These are phyloP conservation scores for Anthoscopus minutus DNA, from an alignment of 2,113 vertebrate genomes.

Conservation along the genomic window DNA sequence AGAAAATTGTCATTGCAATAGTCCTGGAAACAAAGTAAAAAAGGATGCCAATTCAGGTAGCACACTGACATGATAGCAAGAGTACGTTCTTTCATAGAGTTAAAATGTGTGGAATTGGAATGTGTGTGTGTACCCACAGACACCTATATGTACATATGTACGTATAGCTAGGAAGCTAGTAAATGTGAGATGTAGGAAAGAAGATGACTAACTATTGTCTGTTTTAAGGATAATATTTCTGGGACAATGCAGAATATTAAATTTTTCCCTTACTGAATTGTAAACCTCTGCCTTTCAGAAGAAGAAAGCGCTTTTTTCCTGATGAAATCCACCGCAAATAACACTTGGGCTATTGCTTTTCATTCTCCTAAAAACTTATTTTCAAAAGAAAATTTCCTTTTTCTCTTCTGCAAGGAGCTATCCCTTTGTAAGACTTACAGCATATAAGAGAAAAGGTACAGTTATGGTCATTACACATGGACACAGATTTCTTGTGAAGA, in stretches of 20 bases:
- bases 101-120: neutral
- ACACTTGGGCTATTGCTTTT: neutral
- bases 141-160: neutral
- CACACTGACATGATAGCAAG: neutral
- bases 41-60: slow-evolving; percentile 10
- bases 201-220: neutral
- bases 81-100: neutral
- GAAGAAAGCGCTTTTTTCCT: neutral
- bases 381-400: neutral
- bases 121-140: neutral
- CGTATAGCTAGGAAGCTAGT: neutral
- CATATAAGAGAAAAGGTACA: neutral
- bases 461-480: neutral
- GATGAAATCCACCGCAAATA: neutral
- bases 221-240: neutral
- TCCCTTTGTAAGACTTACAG: neutral
- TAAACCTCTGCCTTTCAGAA: neutral
- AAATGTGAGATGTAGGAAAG: neutral
- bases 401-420: neutral
- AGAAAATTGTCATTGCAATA: slow-evolving; percentile 52
- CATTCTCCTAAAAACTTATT: neutral
- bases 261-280: neutral
- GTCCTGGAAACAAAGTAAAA: slow-evolving; percentile 35
- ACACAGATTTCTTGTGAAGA: neutral
- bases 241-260: neutral